A percentile compares a stretch with the other conserved stretches of the same genome.
Evolutionary conservation across 2,888 invertebrate genomes (phyloP).

Genomic region (Sarcophaga rosellei): DNA sequence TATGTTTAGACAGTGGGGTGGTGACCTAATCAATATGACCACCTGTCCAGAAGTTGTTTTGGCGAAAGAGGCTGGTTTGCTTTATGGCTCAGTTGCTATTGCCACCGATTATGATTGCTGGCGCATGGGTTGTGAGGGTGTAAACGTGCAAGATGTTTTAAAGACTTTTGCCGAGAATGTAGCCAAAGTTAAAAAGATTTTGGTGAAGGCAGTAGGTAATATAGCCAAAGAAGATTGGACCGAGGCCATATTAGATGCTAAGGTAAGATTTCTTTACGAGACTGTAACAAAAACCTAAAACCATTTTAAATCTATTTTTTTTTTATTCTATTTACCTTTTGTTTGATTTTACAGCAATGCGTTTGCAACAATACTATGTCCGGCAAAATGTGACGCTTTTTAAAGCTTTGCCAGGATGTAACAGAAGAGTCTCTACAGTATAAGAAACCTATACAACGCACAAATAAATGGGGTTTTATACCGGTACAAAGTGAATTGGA

Average conservation of each 20-base stretch:
- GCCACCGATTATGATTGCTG: constrained; percentile 99
- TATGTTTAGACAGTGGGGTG: constrained; percentile 93
- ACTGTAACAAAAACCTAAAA: background rate
- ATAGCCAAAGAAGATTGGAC: constrained; percentile 89
- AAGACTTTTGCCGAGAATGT: constrained; percentile 90
- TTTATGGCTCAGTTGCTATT: constrained; percentile 95
- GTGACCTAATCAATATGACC: constrained; percentile 97
- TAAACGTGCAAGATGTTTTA: constrained; percentile 89
- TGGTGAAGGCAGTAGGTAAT: constrained; percentile 87
- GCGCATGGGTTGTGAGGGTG: constrained; percentile 86
- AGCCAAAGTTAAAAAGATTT: constrained; percentile 87
- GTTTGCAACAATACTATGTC: constrained; percentile 78
- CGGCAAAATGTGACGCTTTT: constrained; percentile 76
- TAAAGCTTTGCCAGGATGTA: constrained; percentile 74
- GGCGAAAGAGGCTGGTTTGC: constrained; percentile 96
- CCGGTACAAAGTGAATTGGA: constrained; percentile 8
- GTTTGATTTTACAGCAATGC: constrained; percentile 73
- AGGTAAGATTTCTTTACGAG: constrained; percentile 81
- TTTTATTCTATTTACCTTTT: background rate
- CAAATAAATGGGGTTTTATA: constrained; percentile 63
- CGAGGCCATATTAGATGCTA: constrained; percentile 84
- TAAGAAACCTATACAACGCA: constrained; percentile 69
- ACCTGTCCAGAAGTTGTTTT: constrained; percentile 96
- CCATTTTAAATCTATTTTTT: background rate
- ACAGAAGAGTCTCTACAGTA: constrained; percentile 73